A percentile compares a stretch with the other conserved stretches of the same genome.
Conservation (phyloP, 2,888 invertebrate species). For the Orthosia cruda region DNA sequence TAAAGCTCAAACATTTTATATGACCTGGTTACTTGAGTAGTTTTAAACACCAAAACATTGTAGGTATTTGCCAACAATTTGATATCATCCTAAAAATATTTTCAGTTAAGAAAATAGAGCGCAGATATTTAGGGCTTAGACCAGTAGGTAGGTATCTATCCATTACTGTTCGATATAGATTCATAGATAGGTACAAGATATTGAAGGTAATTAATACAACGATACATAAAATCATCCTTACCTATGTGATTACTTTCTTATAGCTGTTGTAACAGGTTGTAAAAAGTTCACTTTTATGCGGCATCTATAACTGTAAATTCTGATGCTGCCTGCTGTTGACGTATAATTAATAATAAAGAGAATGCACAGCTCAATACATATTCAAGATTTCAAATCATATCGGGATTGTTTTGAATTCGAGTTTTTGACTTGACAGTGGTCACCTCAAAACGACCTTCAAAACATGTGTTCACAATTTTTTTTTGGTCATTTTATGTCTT, state of each 20-base stretch:
- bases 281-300: conserved; percentile 13
- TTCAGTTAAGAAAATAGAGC: too few species aligned
- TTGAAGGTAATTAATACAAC: background rate
- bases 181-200: too few species aligned
- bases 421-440: conserved; percentile 62
- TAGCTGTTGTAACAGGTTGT: background rate
- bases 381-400: conserved; percentile 40
- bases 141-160: background rate
- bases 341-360: background rate
- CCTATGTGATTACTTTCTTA: conserved; percentile 36
- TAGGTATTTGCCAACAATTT: too few species aligned
- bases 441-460: conserved; percentile 74
- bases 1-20: background rate
- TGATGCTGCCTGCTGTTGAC: background rate
- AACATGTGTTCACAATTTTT: background rate
- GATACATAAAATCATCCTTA: conserved; percentile 33
- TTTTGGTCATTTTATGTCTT: too few species aligned
- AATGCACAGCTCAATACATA: background rate
- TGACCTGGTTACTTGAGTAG: background rate
- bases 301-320: conserved; percentile 22
- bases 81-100: too few species aligned
- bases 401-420: conserved; percentile 56
- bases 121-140: background rate
- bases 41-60: too few species aligned
- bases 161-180: background rate